Conservation (phyloP, 2,888 invertebrate genomes). For the Aphrophora alni region DNA sequence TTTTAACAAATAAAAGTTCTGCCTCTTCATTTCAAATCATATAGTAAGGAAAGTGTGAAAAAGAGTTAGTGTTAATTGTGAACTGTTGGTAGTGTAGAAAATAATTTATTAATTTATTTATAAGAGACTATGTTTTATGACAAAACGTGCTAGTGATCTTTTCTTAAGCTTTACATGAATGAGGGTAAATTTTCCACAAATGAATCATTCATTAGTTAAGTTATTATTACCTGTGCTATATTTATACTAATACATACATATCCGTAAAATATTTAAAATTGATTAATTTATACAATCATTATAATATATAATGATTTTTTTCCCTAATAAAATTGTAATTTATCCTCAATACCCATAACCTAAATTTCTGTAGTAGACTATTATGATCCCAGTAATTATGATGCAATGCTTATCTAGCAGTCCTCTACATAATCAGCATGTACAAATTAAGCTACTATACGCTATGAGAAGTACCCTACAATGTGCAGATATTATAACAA, state of each 20-base stretch:
- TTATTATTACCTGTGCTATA: not conserved
- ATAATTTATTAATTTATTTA: not conserved
- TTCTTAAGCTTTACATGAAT: not conserved
- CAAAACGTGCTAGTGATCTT: not conserved
- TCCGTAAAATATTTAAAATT: too few relatives aligned
- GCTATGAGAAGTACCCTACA: too few relatives aligned
- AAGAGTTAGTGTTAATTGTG: not conserved
- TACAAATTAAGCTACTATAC: too few relatives aligned
- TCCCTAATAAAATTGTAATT: too few relatives aligned
- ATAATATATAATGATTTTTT: too few relatives aligned
- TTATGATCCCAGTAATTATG: too few relatives aligned
- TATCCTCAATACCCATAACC: too few relatives aligned
- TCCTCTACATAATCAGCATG: too few relatives aligned
- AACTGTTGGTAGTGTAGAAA: not conserved
- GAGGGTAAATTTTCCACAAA: not conserved
- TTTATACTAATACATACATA: not conserved
- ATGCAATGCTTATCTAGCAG: too few relatives aligned
- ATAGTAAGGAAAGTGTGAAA: not conserved
- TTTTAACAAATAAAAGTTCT: conserved; percentile 45
- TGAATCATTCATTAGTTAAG: not conserved
- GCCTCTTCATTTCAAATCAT: conserved; percentile 51
- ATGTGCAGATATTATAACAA: too few relatives aligned
- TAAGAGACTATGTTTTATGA: not conserved
- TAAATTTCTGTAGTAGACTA: too few relatives aligned
- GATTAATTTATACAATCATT: too few relatives aligned